Base-by-base conservation (phyloP, 2,113 vertebrate species). In the Takifugu flavidus region DNA sequence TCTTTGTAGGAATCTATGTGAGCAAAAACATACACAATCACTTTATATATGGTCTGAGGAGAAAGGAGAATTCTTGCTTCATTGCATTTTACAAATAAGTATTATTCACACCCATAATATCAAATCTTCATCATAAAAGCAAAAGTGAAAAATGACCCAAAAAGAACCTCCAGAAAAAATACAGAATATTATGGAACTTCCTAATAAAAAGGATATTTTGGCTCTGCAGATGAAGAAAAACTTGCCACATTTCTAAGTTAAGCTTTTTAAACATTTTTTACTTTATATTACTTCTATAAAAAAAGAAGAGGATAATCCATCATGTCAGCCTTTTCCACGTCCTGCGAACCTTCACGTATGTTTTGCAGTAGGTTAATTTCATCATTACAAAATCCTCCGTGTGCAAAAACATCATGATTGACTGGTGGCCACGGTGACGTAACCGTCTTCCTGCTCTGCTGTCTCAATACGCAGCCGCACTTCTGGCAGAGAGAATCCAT, bases 401-500 rank as follows among this genome's bases (percentile, higher is more conserved):
- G 50, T 59, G 56, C 28, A 65, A 56, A 82, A 50, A 29, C 20
- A 0, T 43, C 12, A 25, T 74, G 74, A 85, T 56, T 75, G 77
- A 82, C 60, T 70, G 15, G 69, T 55, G 42, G 25, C 59, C 31
- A 4, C 15, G n/a, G 69, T 74, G 77, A 77, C 72, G 84, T 80
- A 72, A 82, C 52, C 34, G 72, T 74, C 74, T 70, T 78, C 67
- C 72, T 59, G 58, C 74, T 68, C 66, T 57, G 28, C 59, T 6
- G 56, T 56, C 65, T 72, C 63, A 14, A 56, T 15, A 4, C 69
- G 58, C 76, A 49, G 57, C 59, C 59, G 20, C 59, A 4, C 44
- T 25, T 73, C 73, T 81, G 77, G 82, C 80, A 70, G 83, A 79
- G 70, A 85, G 85, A 89, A 77, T 86, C 64, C 4, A 42, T 62